phyloP scores from a whole-genome alignment of 1,140 invertebrate genomes.

The Calosoma granatense region DNA sequence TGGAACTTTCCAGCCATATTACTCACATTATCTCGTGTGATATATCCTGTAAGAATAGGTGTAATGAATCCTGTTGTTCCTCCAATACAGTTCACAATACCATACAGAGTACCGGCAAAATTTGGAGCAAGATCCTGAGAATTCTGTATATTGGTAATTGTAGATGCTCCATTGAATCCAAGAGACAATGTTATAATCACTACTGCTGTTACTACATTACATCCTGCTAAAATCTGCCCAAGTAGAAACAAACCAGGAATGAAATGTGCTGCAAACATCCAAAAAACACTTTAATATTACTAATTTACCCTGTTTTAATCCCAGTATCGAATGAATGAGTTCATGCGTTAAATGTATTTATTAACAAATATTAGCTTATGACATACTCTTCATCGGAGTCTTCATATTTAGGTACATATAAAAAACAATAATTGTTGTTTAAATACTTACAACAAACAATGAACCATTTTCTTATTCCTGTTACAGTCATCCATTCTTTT shows the following conservation, averaged over 20 bases:
- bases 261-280: slow-evolving; percentile 53
- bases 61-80: slow-evolving; percentile 64
- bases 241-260: slow-evolving; percentile 57
- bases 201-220: slow-evolving; percentile 49
- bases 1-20: no score
- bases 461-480: slow-evolving; percentile 57
- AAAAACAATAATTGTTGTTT: neutral
- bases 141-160: slow-evolving; percentile 72
- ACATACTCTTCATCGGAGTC: no score
- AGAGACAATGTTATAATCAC: slow-evolving; percentile 61
- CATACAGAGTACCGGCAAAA: slow-evolving; percentile 65
- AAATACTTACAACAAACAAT: slow-evolving; percentile 53
- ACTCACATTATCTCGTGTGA: slow-evolving; percentile 49
- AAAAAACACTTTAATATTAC: no score
- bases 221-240: slow-evolving; percentile 53
- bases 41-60: slow-evolving; percentile 54
- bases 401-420: no score
- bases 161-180: slow-evolving; percentile 72
- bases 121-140: slow-evolving; percentile 76
- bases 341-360: no score
- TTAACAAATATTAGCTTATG: no score
- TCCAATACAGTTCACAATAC: slow-evolving; percentile 62
- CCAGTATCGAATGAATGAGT: neutral
- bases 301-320: slow-evolving; percentile 12
- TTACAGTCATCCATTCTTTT: slow-evolving; percentile 44